Evolutionary conservation across 2,113 vertebrate genomes (phyloP).

Genomic region (Beaufortia kweichowensis): DNA sequence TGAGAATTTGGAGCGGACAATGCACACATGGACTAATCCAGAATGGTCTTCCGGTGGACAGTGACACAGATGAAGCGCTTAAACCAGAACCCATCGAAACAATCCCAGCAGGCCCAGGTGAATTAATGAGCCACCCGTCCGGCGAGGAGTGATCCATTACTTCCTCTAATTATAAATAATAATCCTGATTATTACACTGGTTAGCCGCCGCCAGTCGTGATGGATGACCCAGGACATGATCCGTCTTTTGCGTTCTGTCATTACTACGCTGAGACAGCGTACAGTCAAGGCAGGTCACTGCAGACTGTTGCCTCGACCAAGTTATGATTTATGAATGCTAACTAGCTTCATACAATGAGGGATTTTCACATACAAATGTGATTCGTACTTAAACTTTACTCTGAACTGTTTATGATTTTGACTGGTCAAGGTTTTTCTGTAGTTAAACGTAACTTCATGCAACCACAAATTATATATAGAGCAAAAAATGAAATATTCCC

Average conservation of each 20-base stretch:
- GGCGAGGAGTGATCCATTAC: constrained; percentile 98
- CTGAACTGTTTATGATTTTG: too few relatives aligned
- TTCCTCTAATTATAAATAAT: constrained; percentile 99
- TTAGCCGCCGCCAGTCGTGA: constrained; percentile 92
- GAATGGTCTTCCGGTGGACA: constrained; percentile 68
- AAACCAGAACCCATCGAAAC: constrained; percentile 75
- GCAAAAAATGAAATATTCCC: constrained; percentile 71
- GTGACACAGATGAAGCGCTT: constrained; percentile 93
- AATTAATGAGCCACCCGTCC: constrained; percentile 97
- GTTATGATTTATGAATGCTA: neutral
- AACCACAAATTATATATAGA: neutral
- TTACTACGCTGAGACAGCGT: constrained; percentile 71
- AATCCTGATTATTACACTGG: constrained; percentile 99
- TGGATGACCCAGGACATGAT: constrained; percentile 93
- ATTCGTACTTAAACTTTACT: neutral
- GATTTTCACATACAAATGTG: neutral
- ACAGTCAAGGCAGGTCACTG: constrained; percentile 68
- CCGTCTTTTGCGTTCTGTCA: constrained; percentile 78
- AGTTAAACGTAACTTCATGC: constrained; percentile 48
- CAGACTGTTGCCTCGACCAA: neutral
- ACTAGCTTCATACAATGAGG: neutral
- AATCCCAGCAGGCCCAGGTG: constrained; percentile 86
- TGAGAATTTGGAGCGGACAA: neutral
- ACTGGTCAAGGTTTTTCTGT: constrained; percentile 77
- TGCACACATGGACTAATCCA: constrained; percentile 59